Evolutionary conservation across 2,113 vertebrate genomes (phyloP), one percentile per base, ranked within the genome.

Genomic region (Sander vitreus): DNA sequence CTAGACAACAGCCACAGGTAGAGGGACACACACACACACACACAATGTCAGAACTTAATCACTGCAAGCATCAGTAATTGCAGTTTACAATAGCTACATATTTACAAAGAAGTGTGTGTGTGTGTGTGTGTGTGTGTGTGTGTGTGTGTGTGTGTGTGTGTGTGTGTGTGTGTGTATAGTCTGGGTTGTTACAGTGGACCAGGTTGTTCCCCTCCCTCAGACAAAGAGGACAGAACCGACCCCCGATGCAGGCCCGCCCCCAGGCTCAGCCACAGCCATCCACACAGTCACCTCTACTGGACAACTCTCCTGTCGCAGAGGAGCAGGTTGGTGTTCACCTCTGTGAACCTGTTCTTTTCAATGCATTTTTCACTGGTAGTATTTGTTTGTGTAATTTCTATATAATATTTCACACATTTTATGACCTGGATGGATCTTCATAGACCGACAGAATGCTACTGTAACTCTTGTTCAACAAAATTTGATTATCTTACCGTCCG

Each of bases 141-240:
- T 88, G 62, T 84, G 33, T 76, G 14, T 73, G 23, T 73, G 10
- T 76, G 4, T 21, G 30, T 79, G 14, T 11, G 1, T 71, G 21
- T 81, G 21, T 75, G 9, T 88, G 60, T 82, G 33, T 76, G 14
- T 70, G 12, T 69, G 10, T 76, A 13, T 47, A 93, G 97, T 95
- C 94, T 80, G 96, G 97, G 73, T 94, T 98, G 86, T 94, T 98
- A 87, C 97, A 97, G 88, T 99, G 98, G 97, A 96, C 96, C 75
- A 94, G 97, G 85, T 93, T 99, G 69, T 98, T 99, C 85, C 96
- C 96, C 57, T 95, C 96, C 36, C 84, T 99, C 76, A 96, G 97
- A 83, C 96, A 96, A 33, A 94, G 96, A 93, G 95, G 92, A 66
- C 96, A 95, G 92, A 92, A 96, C 89, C 79, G 90, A 30, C 71